Evolutionary conservation across 2,888 invertebrate species (phyloP), one percentile per base, ranked within the genome.

Genomic region (Drosophila phalerata): DNA sequence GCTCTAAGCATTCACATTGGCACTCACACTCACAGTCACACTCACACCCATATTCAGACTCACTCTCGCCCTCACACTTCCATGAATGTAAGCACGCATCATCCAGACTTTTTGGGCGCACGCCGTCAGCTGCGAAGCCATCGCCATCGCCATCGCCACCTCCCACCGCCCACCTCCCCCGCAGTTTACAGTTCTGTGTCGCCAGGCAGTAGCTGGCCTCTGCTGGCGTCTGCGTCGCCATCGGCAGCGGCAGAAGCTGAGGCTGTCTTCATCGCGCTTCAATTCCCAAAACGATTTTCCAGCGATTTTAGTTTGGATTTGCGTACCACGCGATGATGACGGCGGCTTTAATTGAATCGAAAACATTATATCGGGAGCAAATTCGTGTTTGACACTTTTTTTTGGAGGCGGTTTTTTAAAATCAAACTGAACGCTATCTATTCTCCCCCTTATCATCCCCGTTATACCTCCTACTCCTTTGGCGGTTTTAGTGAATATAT

Each of bases 251-350:
- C 69, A 63, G 78, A 22, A 43, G 69, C 73, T 77, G 69, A 65
- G 64, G 68, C 85, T 85, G 85, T 78, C 83, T 87, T 86, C 87
- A 88, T 66, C 72, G 88, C 90, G 88, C 90, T 89, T 89, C 73
- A 70, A 77, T 78, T 90, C 84, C 90, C 90, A 85, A 88, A 86
- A 90, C 85, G 89, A 85, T 90, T 91, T 91, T 80, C 89, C 86
- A 86, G 88, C 91, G 86, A 90, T 91, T 89, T 92, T 80, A 92
- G 92, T 92, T 92, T 88, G 90, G 90, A 91, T 92, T 92, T 91
- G 91, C 90, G 91, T 90, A 91, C 90, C 88, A 88, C 89, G 89
- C 91, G 88, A 90, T 88, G 86, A 90, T 87, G 89, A 91, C 91
- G 92, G 90, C 89, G 90, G 91, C 89, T 91, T 90, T 82, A 90